These are phyloP conservation scores for Triplophysa yarkandensis DNA, from an alignment of 2,797 vertebrate species.

Conservation along the genomic window DNA sequence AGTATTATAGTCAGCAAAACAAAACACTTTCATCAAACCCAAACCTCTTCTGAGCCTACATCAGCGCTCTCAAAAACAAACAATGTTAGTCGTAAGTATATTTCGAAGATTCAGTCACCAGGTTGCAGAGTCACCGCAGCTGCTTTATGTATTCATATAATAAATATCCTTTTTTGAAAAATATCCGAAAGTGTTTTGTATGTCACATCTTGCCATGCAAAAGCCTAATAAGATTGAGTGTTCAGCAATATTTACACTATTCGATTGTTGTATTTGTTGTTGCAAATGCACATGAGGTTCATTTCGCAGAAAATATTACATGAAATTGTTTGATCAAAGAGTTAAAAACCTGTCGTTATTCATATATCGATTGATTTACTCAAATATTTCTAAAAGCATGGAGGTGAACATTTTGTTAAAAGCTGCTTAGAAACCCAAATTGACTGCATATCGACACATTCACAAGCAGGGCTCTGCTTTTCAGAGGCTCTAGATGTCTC, in stretches of 20 bases:
- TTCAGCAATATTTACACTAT: constrained; percentile 19
- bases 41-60: neutral
- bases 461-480: constrained; percentile 33
- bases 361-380: constrained; percentile 4
- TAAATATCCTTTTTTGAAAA: neutral
- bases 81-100: constrained; percentile 3
- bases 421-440: constrained; percentile 47
- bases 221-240: constrained; percentile 24
- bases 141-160: constrained; percentile 17
- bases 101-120: constrained; percentile 13
- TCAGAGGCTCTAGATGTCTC: constrained; percentile 44
- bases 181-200: constrained; percentile 7
- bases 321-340: neutral
- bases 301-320: neutral
- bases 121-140: constrained; percentile 18
- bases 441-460: constrained; percentile 52
- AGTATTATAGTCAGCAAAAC: neutral
- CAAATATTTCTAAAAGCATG: neutral
- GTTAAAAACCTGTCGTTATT: neutral
- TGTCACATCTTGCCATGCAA: constrained; percentile 14
- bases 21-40: neutral
- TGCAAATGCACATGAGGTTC: neutral
- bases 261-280: neutral
- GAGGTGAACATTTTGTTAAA: constrained; percentile 4
- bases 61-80: neutral